Conservation (phyloP, 2,888 invertebrate species). For the Mesoligia furuncula region DNA sequence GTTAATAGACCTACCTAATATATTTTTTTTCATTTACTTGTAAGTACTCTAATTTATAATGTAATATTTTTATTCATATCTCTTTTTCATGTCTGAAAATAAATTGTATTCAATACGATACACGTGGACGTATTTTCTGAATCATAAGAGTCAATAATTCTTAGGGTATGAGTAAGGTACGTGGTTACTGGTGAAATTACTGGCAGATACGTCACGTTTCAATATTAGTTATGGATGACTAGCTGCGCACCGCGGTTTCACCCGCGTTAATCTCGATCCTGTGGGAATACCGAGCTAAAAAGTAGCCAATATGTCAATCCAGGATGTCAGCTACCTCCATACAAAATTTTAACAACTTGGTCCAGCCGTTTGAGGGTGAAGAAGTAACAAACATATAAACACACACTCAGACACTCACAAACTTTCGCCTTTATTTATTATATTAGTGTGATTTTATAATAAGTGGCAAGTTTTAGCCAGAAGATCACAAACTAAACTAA, state of each 20-base stretch:
- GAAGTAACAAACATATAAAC: too few relatives aligned
- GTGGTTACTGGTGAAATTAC: not conserved
- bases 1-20: conserved; percentile 13
- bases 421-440: too few relatives aligned
- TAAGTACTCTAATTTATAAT: not conserved
- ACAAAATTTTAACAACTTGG: too few relatives aligned
- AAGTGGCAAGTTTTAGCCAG: not conserved
- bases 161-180: not conserved
- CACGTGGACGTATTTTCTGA: conserved; percentile 15
- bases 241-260: too few relatives aligned
- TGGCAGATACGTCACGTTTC: not conserved
- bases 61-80: conserved; percentile 2
- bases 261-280: too few relatives aligned
- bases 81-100: conserved; percentile 2
- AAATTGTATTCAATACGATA: not conserved
- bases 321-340: too few relatives aligned
- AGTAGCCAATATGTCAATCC: too few relatives aligned
- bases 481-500: too few relatives aligned
- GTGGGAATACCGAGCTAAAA: too few relatives aligned
- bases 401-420: too few relatives aligned
- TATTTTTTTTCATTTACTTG: conserved; percentile 6
- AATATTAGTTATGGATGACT: not conserved
- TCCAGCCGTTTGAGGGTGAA: too few relatives aligned
- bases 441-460: not conserved
- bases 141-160: not conserved